Conservation (phyloP, 1,140 invertebrate species). For the Chymomyza costata region DNA sequence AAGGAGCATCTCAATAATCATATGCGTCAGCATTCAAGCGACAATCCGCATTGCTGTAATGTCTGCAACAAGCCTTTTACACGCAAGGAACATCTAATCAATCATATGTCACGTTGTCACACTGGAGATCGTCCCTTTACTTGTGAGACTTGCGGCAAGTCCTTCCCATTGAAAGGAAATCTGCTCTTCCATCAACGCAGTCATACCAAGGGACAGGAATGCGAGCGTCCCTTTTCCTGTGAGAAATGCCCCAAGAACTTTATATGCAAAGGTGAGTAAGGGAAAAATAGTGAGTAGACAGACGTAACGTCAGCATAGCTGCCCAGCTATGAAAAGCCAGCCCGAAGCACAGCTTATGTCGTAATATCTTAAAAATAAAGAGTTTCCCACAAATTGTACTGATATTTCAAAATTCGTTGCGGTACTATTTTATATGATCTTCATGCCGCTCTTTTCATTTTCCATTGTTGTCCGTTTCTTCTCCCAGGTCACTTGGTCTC, state of each 20-base stretch:
- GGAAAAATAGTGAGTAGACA: constrained; percentile 1
- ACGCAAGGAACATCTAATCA: constrained; percentile 85
- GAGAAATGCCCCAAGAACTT: constrained; percentile 98
- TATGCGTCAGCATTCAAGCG: constrained; percentile 84
- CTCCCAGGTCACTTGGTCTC: constrained; percentile 85
- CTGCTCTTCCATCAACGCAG: constrained; percentile 96
- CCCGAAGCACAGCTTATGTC: no score
- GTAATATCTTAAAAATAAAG: no score
- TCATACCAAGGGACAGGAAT: constrained; percentile 89
- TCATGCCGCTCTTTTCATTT: constrained; percentile 50
- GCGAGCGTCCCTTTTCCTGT: constrained; percentile 94
- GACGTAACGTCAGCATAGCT: constrained; percentile 66
- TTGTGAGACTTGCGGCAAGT: constrained; percentile 89
- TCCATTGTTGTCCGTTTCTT: constrained; percentile 70
- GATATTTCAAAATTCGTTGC: no score
- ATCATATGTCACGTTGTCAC: constrained; percentile 87
- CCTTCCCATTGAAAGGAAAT: constrained; percentile 91
- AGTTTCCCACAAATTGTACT: no score
- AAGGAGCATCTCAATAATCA: constrained; percentile 88
- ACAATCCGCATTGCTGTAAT: constrained; percentile 87
- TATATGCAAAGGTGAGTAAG: constrained; percentile 88
- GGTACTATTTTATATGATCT: constrained; percentile 30
- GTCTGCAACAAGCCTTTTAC: constrained; percentile 91
- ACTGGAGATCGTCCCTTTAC: constrained; percentile 90
- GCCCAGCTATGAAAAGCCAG: constrained; percentile 9